phyloP scores from a whole-genome alignment of 2,797 vertebrate genomes.

The Tangara arthus region DNA sequence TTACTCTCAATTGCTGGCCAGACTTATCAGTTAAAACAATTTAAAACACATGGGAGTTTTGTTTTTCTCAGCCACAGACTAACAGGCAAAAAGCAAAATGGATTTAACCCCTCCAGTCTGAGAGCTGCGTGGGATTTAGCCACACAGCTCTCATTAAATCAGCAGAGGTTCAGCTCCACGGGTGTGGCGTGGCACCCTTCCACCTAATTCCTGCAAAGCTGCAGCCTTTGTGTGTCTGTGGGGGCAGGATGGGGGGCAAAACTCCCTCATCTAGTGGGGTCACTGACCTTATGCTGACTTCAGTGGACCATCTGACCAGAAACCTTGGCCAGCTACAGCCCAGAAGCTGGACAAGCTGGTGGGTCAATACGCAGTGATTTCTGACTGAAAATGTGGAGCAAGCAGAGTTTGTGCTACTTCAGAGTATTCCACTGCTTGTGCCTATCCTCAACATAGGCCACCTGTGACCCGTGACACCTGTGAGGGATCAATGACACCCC shows the following conservation, averaged over 20 bases:
- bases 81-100: background rate
- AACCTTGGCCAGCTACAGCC: background rate
- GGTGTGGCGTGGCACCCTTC: constrained; percentile 8
- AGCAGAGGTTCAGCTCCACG: constrained; percentile 11
- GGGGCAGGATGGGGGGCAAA: background rate
- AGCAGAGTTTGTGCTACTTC: background rate
- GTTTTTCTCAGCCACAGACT: constrained; percentile 2
- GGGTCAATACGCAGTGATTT: background rate
- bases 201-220: background rate
- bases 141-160: background rate
- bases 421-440: background rate
- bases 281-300: background rate
- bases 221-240: background rate
- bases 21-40: constrained; percentile 52
- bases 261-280: background rate
- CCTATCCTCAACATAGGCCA: background rate
- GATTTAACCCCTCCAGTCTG: constrained; percentile 30
- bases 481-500: background rate
- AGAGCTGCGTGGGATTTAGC: constrained; percentile 11
- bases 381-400: background rate
- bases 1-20: constrained; percentile 49
- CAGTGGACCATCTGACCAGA: background rate
- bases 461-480: background rate
- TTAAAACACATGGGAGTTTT: constrained; percentile 43
- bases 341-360: background rate